Evolutionary conservation across 1,140 invertebrate species (phyloP).

Genomic region (Lamellibrachia luymesi): DNA sequence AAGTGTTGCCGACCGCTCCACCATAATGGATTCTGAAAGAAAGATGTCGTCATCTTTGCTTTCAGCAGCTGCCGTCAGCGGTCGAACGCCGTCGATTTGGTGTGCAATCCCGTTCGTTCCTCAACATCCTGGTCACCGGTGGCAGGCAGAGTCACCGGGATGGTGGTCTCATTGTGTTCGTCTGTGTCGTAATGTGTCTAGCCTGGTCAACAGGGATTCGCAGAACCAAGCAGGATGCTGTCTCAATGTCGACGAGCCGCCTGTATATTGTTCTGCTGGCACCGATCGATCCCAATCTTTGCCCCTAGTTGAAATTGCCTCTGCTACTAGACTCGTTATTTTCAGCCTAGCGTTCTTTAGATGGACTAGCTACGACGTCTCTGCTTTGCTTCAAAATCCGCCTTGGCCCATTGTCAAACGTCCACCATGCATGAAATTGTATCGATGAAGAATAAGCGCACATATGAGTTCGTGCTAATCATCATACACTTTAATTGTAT

Average conservation of each 20-base stretch:
- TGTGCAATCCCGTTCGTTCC: background rate
- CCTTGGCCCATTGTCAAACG: background rate
- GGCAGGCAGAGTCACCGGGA: background rate
- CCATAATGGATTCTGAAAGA: background rate
- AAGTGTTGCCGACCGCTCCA: background rate
- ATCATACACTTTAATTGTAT: background rate
- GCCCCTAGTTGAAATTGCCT: background rate
- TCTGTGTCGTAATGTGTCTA: background rate
- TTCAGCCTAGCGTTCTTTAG: background rate
- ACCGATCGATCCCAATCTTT: background rate
- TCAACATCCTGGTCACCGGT: background rate
- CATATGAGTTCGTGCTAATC: background rate
- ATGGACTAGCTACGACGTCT: background rate
- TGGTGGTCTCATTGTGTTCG: background rate
- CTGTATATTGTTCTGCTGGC: background rate
- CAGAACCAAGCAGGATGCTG: background rate
- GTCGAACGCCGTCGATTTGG: no score
- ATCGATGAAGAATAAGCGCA: no score
- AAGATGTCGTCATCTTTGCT: background rate
- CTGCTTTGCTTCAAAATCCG: background rate
- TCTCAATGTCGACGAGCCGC: background rate
- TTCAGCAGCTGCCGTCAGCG: background rate
- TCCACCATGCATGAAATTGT: no score
- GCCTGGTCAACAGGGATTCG: background rate
- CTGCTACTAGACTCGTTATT: background rate